Percentiles rank a stretch among this genome's conserved stretches.
Evolutionary conservation across 2,113 vertebrate genomes (phyloP).

Genomic region (Rhadina sibilatrix): DNA sequence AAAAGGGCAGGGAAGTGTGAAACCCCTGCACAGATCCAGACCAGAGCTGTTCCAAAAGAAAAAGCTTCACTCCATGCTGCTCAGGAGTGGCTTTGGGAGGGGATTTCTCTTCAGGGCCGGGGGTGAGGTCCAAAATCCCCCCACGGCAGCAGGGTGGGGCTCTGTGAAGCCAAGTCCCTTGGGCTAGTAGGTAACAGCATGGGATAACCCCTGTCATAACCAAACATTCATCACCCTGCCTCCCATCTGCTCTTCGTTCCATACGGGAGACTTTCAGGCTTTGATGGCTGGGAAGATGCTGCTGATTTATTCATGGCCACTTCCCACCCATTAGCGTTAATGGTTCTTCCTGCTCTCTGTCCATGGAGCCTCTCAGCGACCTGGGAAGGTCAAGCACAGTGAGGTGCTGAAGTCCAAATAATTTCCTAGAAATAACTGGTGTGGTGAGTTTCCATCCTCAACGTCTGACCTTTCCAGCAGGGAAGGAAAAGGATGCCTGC

Average conservation of each 20-base stretch:
- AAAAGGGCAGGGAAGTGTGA: background rate
- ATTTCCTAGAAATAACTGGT: background rate
- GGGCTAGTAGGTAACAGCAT: background rate
- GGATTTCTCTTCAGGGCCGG: background rate
- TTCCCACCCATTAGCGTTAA: conserved; percentile 46
- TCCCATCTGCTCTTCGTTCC: background rate
- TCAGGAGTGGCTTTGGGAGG: background rate
- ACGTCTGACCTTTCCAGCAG: background rate
- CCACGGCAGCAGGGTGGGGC: rapidly evolving
- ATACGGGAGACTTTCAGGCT: background rate
- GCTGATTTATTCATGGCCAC: conserved; percentile 57
- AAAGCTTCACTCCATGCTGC: rapidly evolving
- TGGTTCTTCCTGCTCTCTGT: background rate
- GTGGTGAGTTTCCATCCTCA: background rate
- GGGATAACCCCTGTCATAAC: rapidly evolving
- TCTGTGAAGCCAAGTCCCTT: background rate
- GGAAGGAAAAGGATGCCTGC: background rate
- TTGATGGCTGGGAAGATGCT: conserved; percentile 5
- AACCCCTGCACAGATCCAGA: background rate
- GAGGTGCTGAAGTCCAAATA: background rate
- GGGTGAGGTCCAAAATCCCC: background rate
- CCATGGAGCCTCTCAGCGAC: background rate
- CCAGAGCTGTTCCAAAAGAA: background rate
- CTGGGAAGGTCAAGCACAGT: background rate
- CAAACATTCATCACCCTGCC: rapidly evolving